A percentile compares a stretch with the other conserved stretches of the same genome.
These are phyloP conservation scores for Trypoxylon attenuatum DNA, from an alignment of 2,888 invertebrate species.

Conservation along the genomic window DNA sequence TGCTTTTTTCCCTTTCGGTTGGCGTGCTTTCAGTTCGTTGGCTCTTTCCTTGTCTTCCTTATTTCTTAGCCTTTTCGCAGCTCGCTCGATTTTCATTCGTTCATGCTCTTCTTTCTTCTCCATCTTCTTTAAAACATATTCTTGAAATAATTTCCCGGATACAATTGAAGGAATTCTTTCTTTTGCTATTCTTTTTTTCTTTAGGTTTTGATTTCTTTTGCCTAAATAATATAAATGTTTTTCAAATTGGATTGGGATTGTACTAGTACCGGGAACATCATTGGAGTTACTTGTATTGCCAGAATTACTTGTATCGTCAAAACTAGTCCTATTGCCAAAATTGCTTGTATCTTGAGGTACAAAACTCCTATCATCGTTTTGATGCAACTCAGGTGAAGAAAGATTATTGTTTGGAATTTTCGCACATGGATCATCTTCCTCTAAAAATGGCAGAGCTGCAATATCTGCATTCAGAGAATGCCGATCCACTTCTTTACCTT, in stretches of 20 bases:
- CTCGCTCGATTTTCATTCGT: slow-evolving; percentile 13
- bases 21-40: neutral
- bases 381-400: too few relatives aligned
- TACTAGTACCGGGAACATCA: too few relatives aligned
- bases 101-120: slow-evolving; percentile 20
- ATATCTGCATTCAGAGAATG: too few relatives aligned
- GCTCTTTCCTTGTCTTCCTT: slow-evolving; percentile 9
- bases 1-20: neutral
- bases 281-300: slow-evolving; percentile 9
- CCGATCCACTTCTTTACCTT: too few relatives aligned
- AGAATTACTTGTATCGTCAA: too few relatives aligned
- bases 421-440: too few relatives aligned
- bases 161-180: slow-evolving; percentile 13
- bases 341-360: too few relatives aligned
- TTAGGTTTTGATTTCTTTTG: neutral
- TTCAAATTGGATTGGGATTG: slow-evolving; percentile 11
- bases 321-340: too few relatives aligned
- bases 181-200: slow-evolving; percentile 5
- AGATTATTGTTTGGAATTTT: too few relatives aligned
- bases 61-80: slow-evolving; percentile 2
- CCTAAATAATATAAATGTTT: slow-evolving; percentile 1
- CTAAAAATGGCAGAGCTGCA: too few relatives aligned
- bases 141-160: slow-evolving; percentile 11
- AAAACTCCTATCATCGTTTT: too few relatives aligned
- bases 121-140: slow-evolving; percentile 17